phyloP scores from a whole-genome alignment of 1,140 invertebrate genomes.

The Asobara japonica region DNA sequence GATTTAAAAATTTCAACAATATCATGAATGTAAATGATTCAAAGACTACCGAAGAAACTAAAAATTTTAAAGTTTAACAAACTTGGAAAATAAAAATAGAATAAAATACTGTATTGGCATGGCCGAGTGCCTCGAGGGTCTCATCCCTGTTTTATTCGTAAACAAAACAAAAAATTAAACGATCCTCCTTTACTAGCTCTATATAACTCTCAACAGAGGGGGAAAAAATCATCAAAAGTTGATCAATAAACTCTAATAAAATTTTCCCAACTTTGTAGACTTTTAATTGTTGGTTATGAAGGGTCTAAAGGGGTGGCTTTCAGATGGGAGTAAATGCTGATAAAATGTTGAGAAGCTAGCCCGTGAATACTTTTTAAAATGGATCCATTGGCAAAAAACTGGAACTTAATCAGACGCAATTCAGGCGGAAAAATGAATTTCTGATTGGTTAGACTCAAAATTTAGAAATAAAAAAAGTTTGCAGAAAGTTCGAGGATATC shows the following conservation, averaged over 20 bases:
- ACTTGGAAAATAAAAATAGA: background rate
- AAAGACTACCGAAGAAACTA: no score
- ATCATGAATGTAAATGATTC: no score
- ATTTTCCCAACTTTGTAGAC: background rate
- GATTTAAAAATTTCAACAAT: no score
- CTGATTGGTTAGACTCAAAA: no score
- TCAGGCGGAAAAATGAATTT: no score
- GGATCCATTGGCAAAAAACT: no score
- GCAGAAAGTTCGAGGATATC: no score
- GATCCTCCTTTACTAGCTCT: background rate
- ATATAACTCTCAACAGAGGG: background rate
- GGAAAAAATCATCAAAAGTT: background rate
- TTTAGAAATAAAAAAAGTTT: no score
- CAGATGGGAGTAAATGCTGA: background rate
- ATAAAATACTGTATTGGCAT: conserved; percentile 84
- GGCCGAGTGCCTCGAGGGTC: conserved; percentile 80
- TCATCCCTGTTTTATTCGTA: background rate
- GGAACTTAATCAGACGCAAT: no score
- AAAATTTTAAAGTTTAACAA: no score
- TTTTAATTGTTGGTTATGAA: conserved; percentile 9
- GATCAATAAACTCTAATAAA: background rate
- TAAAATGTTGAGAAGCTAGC: background rate
- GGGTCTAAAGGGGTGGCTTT: background rate
- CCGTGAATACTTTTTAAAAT: background rate
- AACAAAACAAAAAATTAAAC: background rate